Conservation (phyloP, 2,888 invertebrate species). For the Drosophila siamana region DNA sequence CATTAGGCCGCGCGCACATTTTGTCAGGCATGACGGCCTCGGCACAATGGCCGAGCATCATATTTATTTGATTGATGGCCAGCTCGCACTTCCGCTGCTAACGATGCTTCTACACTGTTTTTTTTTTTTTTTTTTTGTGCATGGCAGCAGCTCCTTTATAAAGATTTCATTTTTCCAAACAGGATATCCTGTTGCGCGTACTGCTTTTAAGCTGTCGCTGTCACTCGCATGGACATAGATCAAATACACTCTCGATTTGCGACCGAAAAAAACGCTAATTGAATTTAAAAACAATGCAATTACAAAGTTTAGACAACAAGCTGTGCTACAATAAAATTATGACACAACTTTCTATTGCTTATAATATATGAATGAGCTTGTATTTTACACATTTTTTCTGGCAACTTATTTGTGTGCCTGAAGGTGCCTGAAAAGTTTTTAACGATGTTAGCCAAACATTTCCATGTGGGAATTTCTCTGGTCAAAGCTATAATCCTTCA, state of each 20-base stretch:
- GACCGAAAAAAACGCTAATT: slow-evolving; percentile 11
- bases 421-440: slow-evolving; percentile 2
- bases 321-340: background rate
- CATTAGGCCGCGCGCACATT: slow-evolving; percentile 12
- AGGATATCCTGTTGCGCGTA: slow-evolving; percentile 69
- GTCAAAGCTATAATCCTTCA: background rate
- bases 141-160: slow-evolving; percentile 11
- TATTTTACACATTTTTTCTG: background rate
- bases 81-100: slow-evolving; percentile 3
- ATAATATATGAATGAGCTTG: background rate
- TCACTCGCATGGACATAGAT: slow-evolving; percentile 28
- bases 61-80: slow-evolving; percentile 71
- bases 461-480: background rate
- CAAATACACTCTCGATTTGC: background rate
- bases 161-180: slow-evolving; percentile 54
- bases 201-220: slow-evolving; percentile 33
- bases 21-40: slow-evolving; percentile 31
- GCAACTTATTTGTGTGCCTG: background rate
- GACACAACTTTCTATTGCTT: slow-evolving; percentile 1
- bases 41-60: slow-evolving; percentile 19
- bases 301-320: slow-evolving; percentile 2
- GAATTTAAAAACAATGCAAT: slow-evolving; percentile 10
- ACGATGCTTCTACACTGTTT: slow-evolving; percentile 11
- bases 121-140: too few relatives aligned
- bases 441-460: background rate